Base-by-base conservation (phyloP, 2,797 vertebrate species). In the Micromesistius poutassou region DNA sequence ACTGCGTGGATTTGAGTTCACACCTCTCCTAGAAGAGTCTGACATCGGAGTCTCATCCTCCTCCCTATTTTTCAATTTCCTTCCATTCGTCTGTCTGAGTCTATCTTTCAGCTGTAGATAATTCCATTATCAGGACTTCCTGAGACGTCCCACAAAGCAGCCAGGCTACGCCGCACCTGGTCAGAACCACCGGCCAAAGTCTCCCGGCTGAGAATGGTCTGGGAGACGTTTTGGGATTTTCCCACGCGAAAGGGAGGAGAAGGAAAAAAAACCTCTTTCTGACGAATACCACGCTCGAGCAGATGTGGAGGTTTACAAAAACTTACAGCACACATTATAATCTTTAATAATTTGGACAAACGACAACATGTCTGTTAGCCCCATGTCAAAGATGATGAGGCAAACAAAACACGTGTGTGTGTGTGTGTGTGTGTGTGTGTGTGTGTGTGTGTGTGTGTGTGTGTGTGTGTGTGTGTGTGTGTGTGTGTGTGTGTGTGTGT, bases 261-360 rank as follows among this genome's bases (percentile, higher is more conserved):
- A 25, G n/a, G 19, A 62, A 62, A n/a, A 62, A 7, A n/a, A n/a
- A 42, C 14, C 1, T 62, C 5, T 62, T 62, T 62, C 19, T 62
- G 5, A 55, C 46, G 46, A 3, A 55, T 5, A 22, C 46, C 19
- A n/a, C 19, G 22, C 16, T 55, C 10, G 16, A n/a, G 55, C 22
- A 62, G 55, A 62, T 62, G 55, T 62, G 55, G 55, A 25, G 55
- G 55, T 62, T 62, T 62, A 25, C 55, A 62, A n/a, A 62, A 62
- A 62, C 16, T 4, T 1, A 35, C 2, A 35, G 22, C 50, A 8
- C 55, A 25, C n/a, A 62, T 25, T 62, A 8, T 62, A 8, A 62
- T 62, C 55, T 62, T 9, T 9, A 7, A 25, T 62, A n/a, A 25
- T 25, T n/a, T 62, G 55, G 55, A 62, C 0, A n/a, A n/a, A 25